Evolutionary conservation across 2,113 vertebrate species (phyloP).

Genomic region (Chaenogobius annularis): DNA sequence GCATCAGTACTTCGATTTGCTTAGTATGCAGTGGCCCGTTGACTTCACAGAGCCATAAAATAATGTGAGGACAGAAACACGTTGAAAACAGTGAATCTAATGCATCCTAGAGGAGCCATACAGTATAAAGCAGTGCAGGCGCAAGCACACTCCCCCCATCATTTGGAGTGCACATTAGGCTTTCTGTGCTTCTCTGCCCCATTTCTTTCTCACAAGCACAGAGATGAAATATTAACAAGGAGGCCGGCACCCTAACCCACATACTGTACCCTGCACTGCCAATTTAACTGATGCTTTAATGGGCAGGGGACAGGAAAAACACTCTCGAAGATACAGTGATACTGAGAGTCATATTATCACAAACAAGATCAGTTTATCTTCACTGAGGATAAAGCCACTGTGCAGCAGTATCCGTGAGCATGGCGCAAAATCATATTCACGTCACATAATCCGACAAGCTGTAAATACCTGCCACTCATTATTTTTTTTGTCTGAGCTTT

Average conservation of each 20-base stretch:
- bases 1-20: neutral
- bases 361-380: slow-evolving; percentile 12
- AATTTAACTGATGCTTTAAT: slow-evolving; percentile 13
- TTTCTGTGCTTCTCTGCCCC: slow-evolving; percentile 46
- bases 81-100: slow-evolving; percentile 16
- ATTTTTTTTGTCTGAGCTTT: slow-evolving; percentile 35
- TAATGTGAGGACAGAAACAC: neutral
- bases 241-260: slow-evolving; percentile 57
- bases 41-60: neutral
- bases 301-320: slow-evolving; percentile 22
- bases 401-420: slow-evolving; percentile 24
- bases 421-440: slow-evolving; percentile 30
- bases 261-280: slow-evolving; percentile 42
- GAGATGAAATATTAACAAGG: slow-evolving; percentile 64
- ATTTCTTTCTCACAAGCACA: slow-evolving; percentile 36
- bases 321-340: neutral
- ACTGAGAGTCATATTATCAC: slow-evolving; percentile 14
- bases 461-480: slow-evolving; percentile 55
- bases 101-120: neutral
- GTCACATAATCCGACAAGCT: slow-evolving; percentile 43
- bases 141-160: slow-evolving; percentile 6
- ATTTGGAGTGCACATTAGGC: slow-evolving; percentile 1
- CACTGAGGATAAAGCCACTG: slow-evolving; percentile 16
- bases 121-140: neutral
- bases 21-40: neutral